phyloP scores from a whole-genome alignment of 2,888 invertebrate genomes.

The Gisinianus flammeolus region DNA sequence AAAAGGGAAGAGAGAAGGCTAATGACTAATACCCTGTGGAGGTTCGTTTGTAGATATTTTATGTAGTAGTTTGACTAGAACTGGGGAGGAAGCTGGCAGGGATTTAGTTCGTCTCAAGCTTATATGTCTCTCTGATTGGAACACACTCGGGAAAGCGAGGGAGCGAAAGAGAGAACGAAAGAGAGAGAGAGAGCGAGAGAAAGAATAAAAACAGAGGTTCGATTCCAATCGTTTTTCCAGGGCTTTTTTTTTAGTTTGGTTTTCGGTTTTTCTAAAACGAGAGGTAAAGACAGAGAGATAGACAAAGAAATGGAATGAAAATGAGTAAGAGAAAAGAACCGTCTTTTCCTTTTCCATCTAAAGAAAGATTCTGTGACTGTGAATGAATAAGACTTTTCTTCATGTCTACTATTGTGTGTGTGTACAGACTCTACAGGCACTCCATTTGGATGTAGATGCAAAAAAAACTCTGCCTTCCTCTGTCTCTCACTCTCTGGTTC shows the following conservation, averaged over 20 bases:
- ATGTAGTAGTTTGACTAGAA: not conserved
- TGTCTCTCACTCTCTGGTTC: too few species aligned
- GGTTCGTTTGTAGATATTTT: not conserved
- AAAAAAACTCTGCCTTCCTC: not conserved
- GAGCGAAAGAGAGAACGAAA: not conserved
- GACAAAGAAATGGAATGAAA: too few species aligned
- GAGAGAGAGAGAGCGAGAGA: not conserved
- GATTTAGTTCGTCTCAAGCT: slow-evolving; percentile 9
- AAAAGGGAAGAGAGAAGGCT: not conserved
- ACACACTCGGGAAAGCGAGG: slow-evolving; percentile 7
- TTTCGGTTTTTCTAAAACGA: not conserved
- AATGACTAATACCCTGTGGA: slow-evolving; percentile 31
- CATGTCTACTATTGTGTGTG: too few species aligned
- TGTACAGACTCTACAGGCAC: too few species aligned
- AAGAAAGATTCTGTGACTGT: not conserved
- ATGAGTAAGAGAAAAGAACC: not conserved
- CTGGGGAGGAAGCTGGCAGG: slow-evolving; percentile 15
- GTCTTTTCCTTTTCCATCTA: slow-evolving; percentile 29
- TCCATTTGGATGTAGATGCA: slow-evolving; percentile 6
- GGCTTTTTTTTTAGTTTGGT: slow-evolving; percentile 6
- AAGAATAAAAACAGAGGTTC: not conserved
- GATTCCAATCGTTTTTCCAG: not conserved
- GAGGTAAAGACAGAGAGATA: too few species aligned
- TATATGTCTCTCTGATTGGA: slow-evolving; percentile 24
- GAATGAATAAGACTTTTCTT: too few species aligned